Evolutionary conservation across 92 coral and sea anemone species (phyloP).

Genomic region (Galaxea fascicularis): DNA sequence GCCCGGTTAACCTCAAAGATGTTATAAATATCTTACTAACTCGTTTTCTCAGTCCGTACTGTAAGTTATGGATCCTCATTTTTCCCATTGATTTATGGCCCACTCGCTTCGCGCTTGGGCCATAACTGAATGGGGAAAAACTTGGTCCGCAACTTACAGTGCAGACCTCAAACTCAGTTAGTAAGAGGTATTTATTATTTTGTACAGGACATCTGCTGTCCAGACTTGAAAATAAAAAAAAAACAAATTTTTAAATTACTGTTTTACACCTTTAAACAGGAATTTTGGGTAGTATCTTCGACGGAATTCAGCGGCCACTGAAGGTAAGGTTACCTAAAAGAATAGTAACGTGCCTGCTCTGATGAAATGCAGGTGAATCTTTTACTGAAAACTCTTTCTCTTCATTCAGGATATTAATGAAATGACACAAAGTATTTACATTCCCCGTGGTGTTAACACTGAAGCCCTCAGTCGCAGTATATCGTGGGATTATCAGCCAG

Average conservation of each 20-base stretch:
- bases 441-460: constrained; percentile 99
- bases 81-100: too few species aligned
- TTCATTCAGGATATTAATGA: constrained; percentile 87
- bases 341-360: neutral
- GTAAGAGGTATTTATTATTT: too few species aligned
- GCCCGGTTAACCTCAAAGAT: too few species aligned
- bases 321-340: constrained; percentile 63
- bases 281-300: constrained; percentile 96
- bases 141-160: too few species aligned
- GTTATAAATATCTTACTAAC: too few species aligned
- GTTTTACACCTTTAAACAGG: constrained; percentile 43
- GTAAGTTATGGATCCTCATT: too few species aligned
- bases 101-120: too few species aligned
- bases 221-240: too few species aligned
- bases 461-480: constrained; percentile 84
- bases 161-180: too few species aligned
- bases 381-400: neutral
- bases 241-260: neutral
- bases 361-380: neutral
- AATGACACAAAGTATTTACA: constrained; percentile 94
- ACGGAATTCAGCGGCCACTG: constrained; percentile 98
- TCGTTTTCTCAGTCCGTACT: too few species aligned
- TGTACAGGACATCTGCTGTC: too few species aligned
- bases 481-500: constrained; percentile 90
- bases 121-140: too few species aligned